These are phyloP conservation scores for Crenuchus spilurus DNA, from an alignment of 2,797 vertebrate species.

Conservation along the genomic window DNA sequence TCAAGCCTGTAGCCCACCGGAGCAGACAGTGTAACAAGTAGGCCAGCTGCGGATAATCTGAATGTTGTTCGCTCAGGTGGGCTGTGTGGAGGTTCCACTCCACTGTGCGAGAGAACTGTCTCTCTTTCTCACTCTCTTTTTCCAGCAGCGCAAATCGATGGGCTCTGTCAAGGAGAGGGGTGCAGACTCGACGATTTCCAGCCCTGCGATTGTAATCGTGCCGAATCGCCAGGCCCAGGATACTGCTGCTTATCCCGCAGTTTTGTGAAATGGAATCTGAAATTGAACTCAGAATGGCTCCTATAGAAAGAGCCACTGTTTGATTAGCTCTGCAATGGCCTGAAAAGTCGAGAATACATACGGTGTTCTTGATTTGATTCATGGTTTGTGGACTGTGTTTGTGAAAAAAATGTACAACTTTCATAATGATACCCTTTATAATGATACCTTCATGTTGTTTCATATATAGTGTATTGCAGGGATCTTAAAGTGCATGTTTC, in stretches of 20 bases:
- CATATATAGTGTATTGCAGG: not conserved
- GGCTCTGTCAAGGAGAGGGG: constrained; percentile 35
- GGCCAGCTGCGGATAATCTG: constrained; percentile 39
- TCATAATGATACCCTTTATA: constrained; percentile 16
- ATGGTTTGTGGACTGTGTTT: constrained; percentile 2
- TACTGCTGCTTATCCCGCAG: constrained; percentile 41
- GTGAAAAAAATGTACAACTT: not conserved
- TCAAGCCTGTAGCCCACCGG: constrained; percentile 19
- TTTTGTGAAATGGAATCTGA: constrained; percentile 52
- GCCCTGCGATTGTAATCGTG: constrained; percentile 35
- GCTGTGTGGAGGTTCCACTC: constrained; percentile 35
- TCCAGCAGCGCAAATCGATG: constrained; percentile 45
- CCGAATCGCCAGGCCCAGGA: constrained; percentile 17
- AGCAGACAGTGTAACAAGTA: constrained; percentile 5
- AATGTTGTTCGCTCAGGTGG: constrained; percentile 41
- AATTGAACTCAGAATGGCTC: constrained; percentile 41
- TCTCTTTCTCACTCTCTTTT: constrained; percentile 18
- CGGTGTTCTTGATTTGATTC: constrained; percentile 18
- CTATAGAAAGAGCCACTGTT: constrained; percentile 18
- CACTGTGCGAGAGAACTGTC: constrained; percentile 42
- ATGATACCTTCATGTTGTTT: not conserved
- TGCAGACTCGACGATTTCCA: constrained; percentile 40
- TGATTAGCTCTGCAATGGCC: not conserved
- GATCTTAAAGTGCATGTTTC: not conserved
- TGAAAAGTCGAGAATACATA: constrained; percentile 22